A percentile compares a stretch with the other conserved stretches of the same genome.
phyloP scores from a whole-genome alignment of 2,888 invertebrate genomes.

The Ditylenchus weischeri region DNA sequence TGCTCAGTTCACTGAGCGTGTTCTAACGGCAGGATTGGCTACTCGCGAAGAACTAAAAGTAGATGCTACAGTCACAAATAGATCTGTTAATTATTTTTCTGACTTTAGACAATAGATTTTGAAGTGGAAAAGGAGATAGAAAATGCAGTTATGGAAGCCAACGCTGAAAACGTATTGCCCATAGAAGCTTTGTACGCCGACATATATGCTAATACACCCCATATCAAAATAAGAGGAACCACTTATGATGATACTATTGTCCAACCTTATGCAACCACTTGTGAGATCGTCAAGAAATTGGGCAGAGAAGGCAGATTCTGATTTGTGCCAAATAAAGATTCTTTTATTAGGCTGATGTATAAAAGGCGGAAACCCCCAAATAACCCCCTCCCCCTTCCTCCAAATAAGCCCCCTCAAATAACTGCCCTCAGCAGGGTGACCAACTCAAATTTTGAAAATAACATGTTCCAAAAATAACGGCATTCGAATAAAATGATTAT shows the following conservation, averaged over 20 bases:
- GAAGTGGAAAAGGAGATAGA: slow-evolving; percentile 83
- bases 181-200: slow-evolving; percentile 75
- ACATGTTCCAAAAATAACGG: too few relatives aligned
- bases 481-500: too few relatives aligned
- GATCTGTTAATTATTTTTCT: background rate
- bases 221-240: slow-evolving; percentile 48
- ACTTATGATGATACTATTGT: slow-evolving; percentile 49
- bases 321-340: too few relatives aligned
- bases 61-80: background rate
- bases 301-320: slow-evolving; percentile 35
- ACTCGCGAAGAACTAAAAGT: slow-evolving; percentile 85
- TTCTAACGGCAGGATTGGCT: slow-evolving; percentile 73
- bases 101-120: slow-evolving; percentile 71
- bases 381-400: too few relatives aligned
- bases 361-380: too few relatives aligned
- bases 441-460: too few relatives aligned
- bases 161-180: slow-evolving; percentile 74
- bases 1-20: slow-evolving; percentile 85
- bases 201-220: slow-evolving; percentile 67
- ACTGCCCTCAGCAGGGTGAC: too few relatives aligned
- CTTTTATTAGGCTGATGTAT: too few relatives aligned
- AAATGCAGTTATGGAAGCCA: slow-evolving; percentile 75
- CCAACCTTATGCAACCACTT: slow-evolving; percentile 47
- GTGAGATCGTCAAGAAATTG: slow-evolving; percentile 40
- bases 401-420: too few relatives aligned